A percentile compares a stretch with the other conserved stretches of the same genome.
Evolutionary conservation across 2,113 vertebrate genomes (phyloP).

Genomic region (Cavia aperea): DNA sequence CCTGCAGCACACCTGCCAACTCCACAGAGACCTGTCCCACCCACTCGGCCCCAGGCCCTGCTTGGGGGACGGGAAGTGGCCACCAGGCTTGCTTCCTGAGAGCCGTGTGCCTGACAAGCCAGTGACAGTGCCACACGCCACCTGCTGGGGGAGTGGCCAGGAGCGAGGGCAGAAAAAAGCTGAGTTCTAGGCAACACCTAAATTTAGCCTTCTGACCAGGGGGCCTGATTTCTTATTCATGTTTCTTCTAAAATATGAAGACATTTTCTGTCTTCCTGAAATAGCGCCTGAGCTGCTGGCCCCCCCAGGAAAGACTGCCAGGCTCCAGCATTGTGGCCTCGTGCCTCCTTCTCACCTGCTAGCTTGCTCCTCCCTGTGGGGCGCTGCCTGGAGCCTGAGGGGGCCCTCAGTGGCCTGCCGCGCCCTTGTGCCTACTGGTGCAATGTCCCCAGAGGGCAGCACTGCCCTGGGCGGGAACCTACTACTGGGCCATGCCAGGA

Average conservation of each 20-base stretch:
- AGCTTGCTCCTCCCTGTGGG: neutral
- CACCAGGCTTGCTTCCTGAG: too few relatives aligned
- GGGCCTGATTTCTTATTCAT: neutral
- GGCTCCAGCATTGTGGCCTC: accelerated
- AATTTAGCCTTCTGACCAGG: neutral
- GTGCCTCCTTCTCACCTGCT: neutral
- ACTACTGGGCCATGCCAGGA: neutral
- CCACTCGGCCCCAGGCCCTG: neutral
- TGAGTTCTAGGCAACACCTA: neutral
- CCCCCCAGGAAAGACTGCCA: neutral
- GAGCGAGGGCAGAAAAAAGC: neutral
- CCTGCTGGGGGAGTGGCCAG: neutral
- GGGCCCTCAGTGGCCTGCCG: neutral
- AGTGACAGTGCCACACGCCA: neutral
- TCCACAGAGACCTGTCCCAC: neutral
- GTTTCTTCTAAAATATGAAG: neutral
- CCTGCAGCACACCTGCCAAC: neutral
- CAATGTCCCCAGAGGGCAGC: too few relatives aligned
- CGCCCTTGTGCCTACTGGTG: neutral
- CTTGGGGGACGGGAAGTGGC: neutral
- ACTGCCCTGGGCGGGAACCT: neutral
- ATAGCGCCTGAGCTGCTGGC: neutral
- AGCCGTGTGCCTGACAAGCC: neutral
- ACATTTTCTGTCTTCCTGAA: neutral
- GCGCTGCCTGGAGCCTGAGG: neutral